These are phyloP conservation scores for Amphiprion ocellaris DNA, from an alignment of 2,113 vertebrate genomes.

Conservation along the genomic window DNA sequence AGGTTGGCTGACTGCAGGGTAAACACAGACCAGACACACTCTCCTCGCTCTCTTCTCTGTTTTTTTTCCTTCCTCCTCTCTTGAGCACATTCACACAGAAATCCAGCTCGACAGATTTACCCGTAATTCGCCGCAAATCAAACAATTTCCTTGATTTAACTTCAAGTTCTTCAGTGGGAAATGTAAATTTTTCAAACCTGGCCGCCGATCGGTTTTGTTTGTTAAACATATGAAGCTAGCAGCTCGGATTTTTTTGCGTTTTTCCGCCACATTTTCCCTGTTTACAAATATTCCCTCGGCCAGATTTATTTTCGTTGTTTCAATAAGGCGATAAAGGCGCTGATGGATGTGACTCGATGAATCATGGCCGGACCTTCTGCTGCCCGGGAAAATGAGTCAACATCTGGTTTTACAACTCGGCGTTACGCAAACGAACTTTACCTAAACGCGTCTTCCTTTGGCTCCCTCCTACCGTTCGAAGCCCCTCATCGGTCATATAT, in stretches of 20 bases:
- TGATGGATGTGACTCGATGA: slow-evolving; percentile 62
- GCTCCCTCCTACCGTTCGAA: slow-evolving; percentile 31
- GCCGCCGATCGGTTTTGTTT: slow-evolving; percentile 50
- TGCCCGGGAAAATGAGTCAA: slow-evolving; percentile 60
- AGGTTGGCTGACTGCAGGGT: slow-evolving; percentile 81
- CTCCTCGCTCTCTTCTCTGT: slow-evolving; percentile 24
- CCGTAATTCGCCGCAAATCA: slow-evolving; percentile 27
- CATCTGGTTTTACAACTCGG: slow-evolving; percentile 74
- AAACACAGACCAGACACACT: slow-evolving; percentile 81
- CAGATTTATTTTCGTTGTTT: slow-evolving; percentile 59
- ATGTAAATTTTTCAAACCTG: slow-evolving; percentile 54
- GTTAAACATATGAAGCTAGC: slow-evolving; percentile 54
- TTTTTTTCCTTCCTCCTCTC: background rate
- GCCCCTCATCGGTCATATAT: slow-evolving; percentile 71
- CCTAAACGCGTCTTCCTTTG: slow-evolving; percentile 37
- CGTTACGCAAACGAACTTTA: slow-evolving; percentile 13
- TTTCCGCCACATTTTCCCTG: slow-evolving; percentile 57
- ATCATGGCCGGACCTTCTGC: slow-evolving; percentile 18
- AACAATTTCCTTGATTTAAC: slow-evolving; percentile 15
- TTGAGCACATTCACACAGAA: background rate
- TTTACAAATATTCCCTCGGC: slow-evolving; percentile 59
- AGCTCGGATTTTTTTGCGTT: slow-evolving; percentile 11
- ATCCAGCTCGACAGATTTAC: slow-evolving; percentile 29
- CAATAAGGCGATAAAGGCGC: slow-evolving; percentile 65
- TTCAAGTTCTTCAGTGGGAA: slow-evolving; percentile 27